phyloP scores from a whole-genome alignment of 2,113 vertebrate genomes.

The Saccopteryx leptura region DNA sequence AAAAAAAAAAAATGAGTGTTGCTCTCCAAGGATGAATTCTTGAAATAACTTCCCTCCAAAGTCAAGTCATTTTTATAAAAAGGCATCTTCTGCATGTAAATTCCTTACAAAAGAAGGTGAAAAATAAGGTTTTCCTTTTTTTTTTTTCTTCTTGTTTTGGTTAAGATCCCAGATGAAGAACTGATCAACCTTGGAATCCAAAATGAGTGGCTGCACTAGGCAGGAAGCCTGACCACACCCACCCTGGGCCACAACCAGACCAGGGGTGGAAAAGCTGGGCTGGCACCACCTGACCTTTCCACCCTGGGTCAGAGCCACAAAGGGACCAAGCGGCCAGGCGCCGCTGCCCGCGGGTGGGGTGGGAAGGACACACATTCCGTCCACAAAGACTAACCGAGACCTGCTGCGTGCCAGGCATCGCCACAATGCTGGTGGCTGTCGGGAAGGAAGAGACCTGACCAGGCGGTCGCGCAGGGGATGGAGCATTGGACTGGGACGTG shows the following conservation, averaged over 20 bases:
- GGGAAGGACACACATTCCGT: background rate
- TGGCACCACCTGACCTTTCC: background rate
- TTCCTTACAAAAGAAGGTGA: slow-evolving; percentile 77
- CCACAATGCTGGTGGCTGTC: background rate
- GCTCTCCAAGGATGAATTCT: slow-evolving; percentile 79
- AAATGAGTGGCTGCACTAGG: background rate
- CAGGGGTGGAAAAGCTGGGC: background rate
- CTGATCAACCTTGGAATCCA: background rate
- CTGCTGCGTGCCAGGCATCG: background rate
- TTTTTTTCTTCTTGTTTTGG: background rate
- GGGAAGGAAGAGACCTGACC: background rate
- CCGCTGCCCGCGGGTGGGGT: background rate
- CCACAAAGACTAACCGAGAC: background rate
- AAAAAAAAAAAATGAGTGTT: slow-evolving; percentile 55
- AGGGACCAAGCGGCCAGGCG: background rate
- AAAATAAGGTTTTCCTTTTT: slow-evolving; percentile 23
- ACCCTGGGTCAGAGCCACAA: accelerated
- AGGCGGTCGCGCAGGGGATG: background rate
- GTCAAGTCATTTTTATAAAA: slow-evolving; percentile 80
- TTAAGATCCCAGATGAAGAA: slow-evolving; percentile 44
- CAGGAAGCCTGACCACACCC: too few relatives aligned
- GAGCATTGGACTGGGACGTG: too few relatives aligned
- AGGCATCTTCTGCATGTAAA: slow-evolving; percentile 72
- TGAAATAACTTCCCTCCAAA: slow-evolving; percentile 80
- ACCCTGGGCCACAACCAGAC: background rate